phyloP scores from a whole-genome alignment of 1,140 invertebrate genomes.

The Pararge aegeria region DNA sequence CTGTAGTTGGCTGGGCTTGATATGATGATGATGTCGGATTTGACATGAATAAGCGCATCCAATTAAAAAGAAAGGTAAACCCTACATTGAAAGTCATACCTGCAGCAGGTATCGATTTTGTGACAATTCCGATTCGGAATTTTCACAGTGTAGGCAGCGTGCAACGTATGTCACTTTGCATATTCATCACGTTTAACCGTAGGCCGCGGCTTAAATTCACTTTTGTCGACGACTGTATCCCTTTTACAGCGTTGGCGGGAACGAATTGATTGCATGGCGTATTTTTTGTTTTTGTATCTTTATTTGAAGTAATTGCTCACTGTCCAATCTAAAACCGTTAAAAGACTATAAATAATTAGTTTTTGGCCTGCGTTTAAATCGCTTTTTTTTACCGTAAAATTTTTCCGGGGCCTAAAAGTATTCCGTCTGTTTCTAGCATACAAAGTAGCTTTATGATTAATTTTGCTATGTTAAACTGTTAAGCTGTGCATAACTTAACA shows the following conservation, averaged over 20 bases:
- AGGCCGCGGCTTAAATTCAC: constrained; percentile 34
- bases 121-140: constrained; percentile 8
- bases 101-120: constrained; percentile 8
- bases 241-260: constrained; percentile 26
- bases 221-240: constrained; percentile 36
- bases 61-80: neutral
- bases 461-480: too few relatives aligned
- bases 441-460: too few relatives aligned
- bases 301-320: constrained; percentile 1
- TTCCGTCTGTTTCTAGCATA: too few relatives aligned
- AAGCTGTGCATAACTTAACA: too few relatives aligned
- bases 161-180: constrained; percentile 35
- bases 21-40: too few relatives aligned
- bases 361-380: too few relatives aligned
- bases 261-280: constrained; percentile 25
- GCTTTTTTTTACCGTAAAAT: too few relatives aligned
- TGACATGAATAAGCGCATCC: too few relatives aligned
- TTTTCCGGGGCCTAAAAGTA: too few relatives aligned
- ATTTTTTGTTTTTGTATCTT: neutral
- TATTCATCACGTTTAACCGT: constrained; percentile 35
- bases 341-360: neutral
- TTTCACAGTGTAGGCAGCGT: constrained; percentile 8
- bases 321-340: neutral
- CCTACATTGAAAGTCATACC: neutral
- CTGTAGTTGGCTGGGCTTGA: too few relatives aligned